Percentiles rank a stretch among this genome's conserved stretches.
These are phyloP conservation scores for Apamea sordens DNA, from an alignment of 2,888 invertebrate species.

Conservation along the genomic window DNA sequence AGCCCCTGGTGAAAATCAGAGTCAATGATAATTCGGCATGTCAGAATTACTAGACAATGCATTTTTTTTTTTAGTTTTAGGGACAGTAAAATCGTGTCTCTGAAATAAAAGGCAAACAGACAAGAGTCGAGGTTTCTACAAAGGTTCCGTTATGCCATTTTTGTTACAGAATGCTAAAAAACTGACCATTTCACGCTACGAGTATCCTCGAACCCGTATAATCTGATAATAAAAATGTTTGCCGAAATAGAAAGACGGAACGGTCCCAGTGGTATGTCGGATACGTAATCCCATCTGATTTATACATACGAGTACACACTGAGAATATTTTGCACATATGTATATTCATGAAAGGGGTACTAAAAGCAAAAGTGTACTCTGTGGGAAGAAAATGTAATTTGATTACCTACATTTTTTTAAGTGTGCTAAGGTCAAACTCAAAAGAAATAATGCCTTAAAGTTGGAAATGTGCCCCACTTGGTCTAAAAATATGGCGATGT, in stretches of 20 bases:
- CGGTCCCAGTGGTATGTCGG: constrained; percentile 50
- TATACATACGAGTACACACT: constrained; percentile 48
- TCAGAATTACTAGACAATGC: not conserved
- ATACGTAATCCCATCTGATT: constrained; percentile 61
- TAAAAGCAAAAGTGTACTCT: constrained; percentile 12
- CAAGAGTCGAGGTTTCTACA: constrained; percentile 20
- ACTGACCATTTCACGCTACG: constrained; percentile 54
- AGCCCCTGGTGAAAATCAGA: not conserved
- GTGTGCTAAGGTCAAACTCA: constrained; percentile 29
- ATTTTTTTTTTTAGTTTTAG: constrained; percentile 10
- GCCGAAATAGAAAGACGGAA: constrained; percentile 59
- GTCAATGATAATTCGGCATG: not conserved
- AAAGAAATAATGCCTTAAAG: constrained; percentile 10
- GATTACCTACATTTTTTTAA: not conserved
- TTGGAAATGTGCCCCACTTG: constrained; percentile 23
- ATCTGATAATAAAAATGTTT: constrained; percentile 70
- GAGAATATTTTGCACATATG: constrained; percentile 46
- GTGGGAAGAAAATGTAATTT: constrained; percentile 25
- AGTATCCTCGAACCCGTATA: constrained; percentile 65
- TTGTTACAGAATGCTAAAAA: constrained; percentile 48
- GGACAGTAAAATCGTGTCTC: constrained; percentile 1
- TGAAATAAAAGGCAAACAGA: constrained; percentile 23
- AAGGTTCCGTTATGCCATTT: constrained; percentile 33
- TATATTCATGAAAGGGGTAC: constrained; percentile 24
- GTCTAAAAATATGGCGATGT: constrained; percentile 38